Base-by-base conservation (phyloP, 1,140 invertebrate species). In the Liolophura sinensis region DNA sequence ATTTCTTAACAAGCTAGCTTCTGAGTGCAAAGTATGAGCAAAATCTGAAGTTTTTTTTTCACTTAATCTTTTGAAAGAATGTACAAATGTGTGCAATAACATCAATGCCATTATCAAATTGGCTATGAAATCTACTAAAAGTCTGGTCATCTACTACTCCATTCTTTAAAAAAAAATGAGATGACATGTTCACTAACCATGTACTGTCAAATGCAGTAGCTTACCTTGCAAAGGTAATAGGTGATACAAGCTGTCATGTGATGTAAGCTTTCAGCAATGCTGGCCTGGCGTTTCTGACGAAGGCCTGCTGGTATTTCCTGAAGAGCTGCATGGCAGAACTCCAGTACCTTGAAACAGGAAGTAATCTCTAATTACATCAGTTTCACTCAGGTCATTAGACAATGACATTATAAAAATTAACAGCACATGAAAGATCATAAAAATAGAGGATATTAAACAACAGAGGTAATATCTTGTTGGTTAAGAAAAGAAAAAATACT, bases 211-310 rank as follows among this genome's bases (percentile, higher is more conserved):
- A 47, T 46, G 3, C 1, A 20, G 18, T 47, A 56, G 16, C 52
- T 61, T 73, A 82, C 81, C 76, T 82, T 82, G n/a, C 78, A 80
- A 70, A 84, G 67, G 63, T 83, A 76, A 60, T 76, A 84, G 40
- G 80, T 82, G 20, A 83, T 79, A 67, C 80, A 84, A 27, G 84
- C 82, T 16, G 78, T 80, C 84, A 85, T 85, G 64, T 85, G 84
- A 69, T 83, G 81, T 1, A 85, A 70, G 70, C 82, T 83, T 49
- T 84, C 84, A 20, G 73, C 70, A 50, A 79, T 81, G 60, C 65
- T 74, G 31, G 74, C 70, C 20, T 74, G 73, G 9, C 80, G 71
- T 67, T 80, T 82, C 64, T 78, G 74, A n/a, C 81, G 70, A 25
- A 84, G 59, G 22, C 75, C 73, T 24, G 71, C 46, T 27, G 82